Percentiles rank a stretch among this genome's conserved stretches.
Conservation (phyloP, 2,888 invertebrate species). For the Papilio demoleus region DNA sequence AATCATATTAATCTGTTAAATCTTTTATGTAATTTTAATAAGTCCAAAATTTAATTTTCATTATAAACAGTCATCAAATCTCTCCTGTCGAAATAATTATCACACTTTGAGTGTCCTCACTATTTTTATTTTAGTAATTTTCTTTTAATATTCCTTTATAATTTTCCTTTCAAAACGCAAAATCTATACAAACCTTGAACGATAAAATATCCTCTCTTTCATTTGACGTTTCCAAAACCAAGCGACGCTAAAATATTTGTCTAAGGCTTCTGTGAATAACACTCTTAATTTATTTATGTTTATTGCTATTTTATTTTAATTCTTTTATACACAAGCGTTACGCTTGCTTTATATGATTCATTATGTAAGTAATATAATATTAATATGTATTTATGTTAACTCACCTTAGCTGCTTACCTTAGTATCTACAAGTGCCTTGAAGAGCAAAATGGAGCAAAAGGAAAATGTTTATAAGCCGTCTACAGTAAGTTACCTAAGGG, state of each 20-base stretch:
- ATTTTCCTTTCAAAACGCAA: not conserved
- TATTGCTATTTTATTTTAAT: not conserved
- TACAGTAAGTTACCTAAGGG: conserved; percentile 62
- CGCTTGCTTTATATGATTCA: conserved; percentile 15
- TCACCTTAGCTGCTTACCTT: conserved; percentile 73
- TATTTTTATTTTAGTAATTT: not conserved
- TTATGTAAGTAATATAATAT: conserved; percentile 35
- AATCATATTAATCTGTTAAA: no score
- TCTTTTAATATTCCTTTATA: not conserved
- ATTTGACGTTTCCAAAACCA: not conserved
- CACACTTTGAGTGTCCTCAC: not conserved
- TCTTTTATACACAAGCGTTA: conserved; percentile 12
- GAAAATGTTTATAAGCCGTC: conserved; percentile 59
- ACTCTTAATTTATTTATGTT: not conserved
- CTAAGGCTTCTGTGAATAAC: conserved; percentile 1
- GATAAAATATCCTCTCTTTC: not conserved
- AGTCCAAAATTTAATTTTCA: conserved; percentile 26
- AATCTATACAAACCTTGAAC: not conserved
- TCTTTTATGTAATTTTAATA: no score
- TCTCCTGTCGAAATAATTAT: not conserved
- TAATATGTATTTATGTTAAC: conserved; percentile 50
- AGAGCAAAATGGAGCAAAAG: conserved; percentile 55
- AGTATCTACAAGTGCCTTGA: conserved; percentile 67
- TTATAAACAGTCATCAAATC: conserved; percentile 12
- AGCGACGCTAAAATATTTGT: not conserved